phyloP scores from a whole-genome alignment of 2,797 vertebrate genomes.

The Sebastes diaconus region DNA sequence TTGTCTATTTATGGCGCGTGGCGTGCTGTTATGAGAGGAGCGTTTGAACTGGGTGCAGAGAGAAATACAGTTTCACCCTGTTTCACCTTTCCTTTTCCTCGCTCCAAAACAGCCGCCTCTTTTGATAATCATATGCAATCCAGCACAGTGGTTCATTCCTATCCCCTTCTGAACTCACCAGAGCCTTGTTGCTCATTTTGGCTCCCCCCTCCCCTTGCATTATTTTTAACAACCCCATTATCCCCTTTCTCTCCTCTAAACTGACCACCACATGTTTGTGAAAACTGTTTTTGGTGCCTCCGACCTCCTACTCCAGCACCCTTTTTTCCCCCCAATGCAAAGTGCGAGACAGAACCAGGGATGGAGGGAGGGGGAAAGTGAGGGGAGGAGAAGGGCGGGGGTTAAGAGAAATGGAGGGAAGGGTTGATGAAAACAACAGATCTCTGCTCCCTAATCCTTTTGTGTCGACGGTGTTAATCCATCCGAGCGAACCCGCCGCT shows the following conservation, averaged over 20 bases:
- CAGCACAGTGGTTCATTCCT: slow-evolving; percentile 12
- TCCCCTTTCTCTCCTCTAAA: slow-evolving; percentile 1
- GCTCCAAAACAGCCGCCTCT: slow-evolving; percentile 21
- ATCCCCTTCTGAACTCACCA: slow-evolving; percentile 20
- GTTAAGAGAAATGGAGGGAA: slow-evolving; percentile 75
- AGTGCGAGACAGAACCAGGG: slow-evolving; percentile 29
- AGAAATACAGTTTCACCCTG: background rate
- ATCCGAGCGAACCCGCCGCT: slow-evolving; percentile 38
- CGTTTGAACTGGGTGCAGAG: slow-evolving; percentile 11
- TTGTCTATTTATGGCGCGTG: slow-evolving; percentile 31
- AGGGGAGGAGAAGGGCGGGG: slow-evolving; percentile 37
- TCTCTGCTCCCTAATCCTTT: slow-evolving; percentile 78
- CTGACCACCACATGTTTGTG: slow-evolving; percentile 30
- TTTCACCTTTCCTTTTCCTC: background rate
- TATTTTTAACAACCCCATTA: slow-evolving; percentile 33
- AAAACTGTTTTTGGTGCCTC: slow-evolving; percentile 36
- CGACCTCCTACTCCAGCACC: background rate
- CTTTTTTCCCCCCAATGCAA: background rate
- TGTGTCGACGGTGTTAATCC: slow-evolving; percentile 81
- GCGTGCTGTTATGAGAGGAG: slow-evolving; percentile 15
- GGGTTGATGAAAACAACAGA: slow-evolving; percentile 80
- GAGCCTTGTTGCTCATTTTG: slow-evolving; percentile 35
- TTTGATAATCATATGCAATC: slow-evolving; percentile 29
- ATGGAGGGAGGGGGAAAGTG: slow-evolving; percentile 45
- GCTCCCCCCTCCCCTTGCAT: background rate